phyloP scores from a whole-genome alignment of 2,888 invertebrate genomes.

The Adineta ricciae region DNA sequence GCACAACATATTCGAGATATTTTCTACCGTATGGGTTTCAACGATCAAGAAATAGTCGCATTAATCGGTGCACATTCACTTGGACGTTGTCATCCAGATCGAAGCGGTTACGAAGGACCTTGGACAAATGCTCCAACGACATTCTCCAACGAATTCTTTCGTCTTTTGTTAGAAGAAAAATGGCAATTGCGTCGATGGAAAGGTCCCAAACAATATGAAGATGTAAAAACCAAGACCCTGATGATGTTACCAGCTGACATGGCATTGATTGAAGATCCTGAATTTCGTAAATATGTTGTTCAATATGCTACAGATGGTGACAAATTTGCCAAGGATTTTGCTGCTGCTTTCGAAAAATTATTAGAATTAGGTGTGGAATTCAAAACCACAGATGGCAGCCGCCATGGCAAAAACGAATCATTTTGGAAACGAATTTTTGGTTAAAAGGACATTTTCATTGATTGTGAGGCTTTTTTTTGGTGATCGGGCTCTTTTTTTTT shows the following conservation, averaged over 20 bases:
- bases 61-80: background rate
- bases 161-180: conserved; percentile 11
- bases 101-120: background rate
- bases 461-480: too few species aligned
- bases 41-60: conserved; percentile 2
- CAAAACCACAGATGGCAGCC: background rate
- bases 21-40: conserved; percentile 10
- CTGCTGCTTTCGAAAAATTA: background rate
- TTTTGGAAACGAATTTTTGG: background rate
- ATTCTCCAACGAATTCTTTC: conserved; percentile 1
- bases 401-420: background rate
- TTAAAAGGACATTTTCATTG: background rate
- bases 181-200: background rate
- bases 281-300: background rate
- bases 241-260: conserved; percentile 17
- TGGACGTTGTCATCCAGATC: background rate
- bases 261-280: background rate
- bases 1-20: background rate
- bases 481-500: too few species aligned
- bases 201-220: conserved; percentile 1
- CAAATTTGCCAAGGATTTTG: background rate
- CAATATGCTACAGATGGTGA: background rate
- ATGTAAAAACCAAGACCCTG: background rate
- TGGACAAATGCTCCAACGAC: conserved; percentile 11
- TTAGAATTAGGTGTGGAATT: conserved; percentile 9